Evolutionary conservation across 2,797 vertebrate species (phyloP), one percentile per base, ranked within the genome.

Genomic region (Gambelia wislizenii): DNA sequence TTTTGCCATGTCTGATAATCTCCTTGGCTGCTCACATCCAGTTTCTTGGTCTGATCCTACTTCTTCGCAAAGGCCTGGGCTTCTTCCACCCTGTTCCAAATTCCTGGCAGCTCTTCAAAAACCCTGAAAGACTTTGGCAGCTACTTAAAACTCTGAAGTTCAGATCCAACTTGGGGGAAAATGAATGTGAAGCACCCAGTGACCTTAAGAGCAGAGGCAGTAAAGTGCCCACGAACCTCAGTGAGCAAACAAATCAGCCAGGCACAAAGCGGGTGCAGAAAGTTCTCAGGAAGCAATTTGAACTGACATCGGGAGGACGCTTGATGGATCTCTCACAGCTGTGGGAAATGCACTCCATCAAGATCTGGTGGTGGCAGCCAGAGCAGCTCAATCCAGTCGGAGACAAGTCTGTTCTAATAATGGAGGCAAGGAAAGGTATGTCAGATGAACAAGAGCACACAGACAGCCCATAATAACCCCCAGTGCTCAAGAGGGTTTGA

Each of bases 171-270:
- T 70, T 80, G 49, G 76, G n/a, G 49, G 14, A 42, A 70, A 87
- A 87, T 80, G 85, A 87, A 87, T 39, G 85, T 39, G 76, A 87
- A 79, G 64, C 86, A 39, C 6, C 33, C 64, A 33, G 47, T 54
- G 77, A 85, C 84, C 86, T 87, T 54, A 79, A 79, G 47, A 69
- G n/a, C 52, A 36, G 27, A 54, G 77, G 54, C 77, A 70, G 77
- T 56, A 25, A 70, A 80, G 64, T 67, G 85, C 76, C 16, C 8
- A 64, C n/a, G 9, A 79, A 70, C 76, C n/a, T 87, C 8, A 30
- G 44, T 36, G 61, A 87, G 86, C 86, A 80, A 87, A 87, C 77
- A 70, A 70, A 80, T 87, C 77, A 42, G 86, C 36, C 54, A 20
- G 18, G 25, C 30, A 27, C 61, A 33, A 80, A 78, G 61, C 86